Evolutionary conservation across 2,888 invertebrate species (phyloP), one percentile per base, ranked within the genome.

Genomic region (Drosophila fulvimacula): DNA sequence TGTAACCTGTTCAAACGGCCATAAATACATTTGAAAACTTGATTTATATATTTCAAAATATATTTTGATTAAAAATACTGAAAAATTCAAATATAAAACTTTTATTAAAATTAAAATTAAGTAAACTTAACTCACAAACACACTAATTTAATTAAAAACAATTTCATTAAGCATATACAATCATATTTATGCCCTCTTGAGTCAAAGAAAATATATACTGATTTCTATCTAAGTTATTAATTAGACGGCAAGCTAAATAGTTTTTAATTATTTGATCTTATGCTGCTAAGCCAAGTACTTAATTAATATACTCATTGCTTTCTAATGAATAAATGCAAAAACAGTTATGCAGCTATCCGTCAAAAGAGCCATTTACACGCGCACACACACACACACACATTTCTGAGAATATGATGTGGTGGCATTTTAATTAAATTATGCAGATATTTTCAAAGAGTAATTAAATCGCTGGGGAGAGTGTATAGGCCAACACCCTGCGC

Each of bases 261-360:
- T 11, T 30, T 62, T 65, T 76, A 61, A 3, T 39, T 10, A 42
- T 24, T 42, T 66, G 5, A 58, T 44, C 11, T 3, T 11, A 15
- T 21, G 56, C 65, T 67, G 73, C 69, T 15, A 17, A 49, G 32
- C 9, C 19, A 61, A 76, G 77, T 80, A 76, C 78, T 80, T 85
- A 90, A 90, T 91, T 91, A 90, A 86, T 77, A 77, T 89, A 88
- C 82, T 81, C 87, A 87, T 88, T 88, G 79, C 82, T 81, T 81
- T 81, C 81, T 82, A 89, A 89, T 80, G 79, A 73, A 83, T 81
- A 75, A 79, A 82, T 82, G 78, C 56, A 76, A 79, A 86, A 82
- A 87, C 88, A 87, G 72, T 88, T 82, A 87, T 88, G 76, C 79
- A 76, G 71, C 79, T 63, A 69, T 76, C 51, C 60, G 39, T 82